phyloP scores from a whole-genome alignment of 2,113 vertebrate genomes.

The Urocolius indicus region DNA sequence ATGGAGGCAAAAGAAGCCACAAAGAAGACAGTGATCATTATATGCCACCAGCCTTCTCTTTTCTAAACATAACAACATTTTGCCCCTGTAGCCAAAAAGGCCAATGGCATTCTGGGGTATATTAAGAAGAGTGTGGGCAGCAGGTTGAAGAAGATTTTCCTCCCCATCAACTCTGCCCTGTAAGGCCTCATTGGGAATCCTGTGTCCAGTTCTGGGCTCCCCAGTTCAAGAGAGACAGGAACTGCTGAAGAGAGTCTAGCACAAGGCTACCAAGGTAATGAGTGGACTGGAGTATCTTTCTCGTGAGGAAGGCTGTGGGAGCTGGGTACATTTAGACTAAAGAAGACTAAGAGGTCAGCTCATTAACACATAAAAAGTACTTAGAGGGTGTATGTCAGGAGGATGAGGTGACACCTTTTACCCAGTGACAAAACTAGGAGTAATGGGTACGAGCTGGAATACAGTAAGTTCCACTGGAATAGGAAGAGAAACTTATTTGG shows the following conservation, averaged over 20 bases:
- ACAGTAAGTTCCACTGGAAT: not conserved
- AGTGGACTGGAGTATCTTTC: not conserved
- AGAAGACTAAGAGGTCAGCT: not conserved
- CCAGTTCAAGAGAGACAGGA: not conserved
- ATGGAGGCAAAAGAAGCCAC: not conserved
- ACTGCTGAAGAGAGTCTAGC: not conserved
- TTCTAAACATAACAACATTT: fast-evolving
- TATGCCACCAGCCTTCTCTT: fast-evolving
- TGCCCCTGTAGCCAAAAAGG: not conserved
- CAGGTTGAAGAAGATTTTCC: not conserved
- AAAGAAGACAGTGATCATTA: not conserved
- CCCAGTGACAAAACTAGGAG: not conserved
- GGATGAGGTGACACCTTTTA: not conserved
- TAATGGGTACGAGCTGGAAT: not conserved
- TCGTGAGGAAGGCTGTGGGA: not conserved
- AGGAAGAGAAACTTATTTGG: not conserved
- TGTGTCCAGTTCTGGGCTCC: not conserved
- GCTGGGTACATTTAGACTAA: not conserved
- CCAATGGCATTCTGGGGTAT: not conserved
- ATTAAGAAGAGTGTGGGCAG: not conserved
- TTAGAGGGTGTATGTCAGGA: not conserved
- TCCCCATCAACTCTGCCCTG: not conserved
- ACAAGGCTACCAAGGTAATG: not conserved
- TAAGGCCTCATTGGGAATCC: not conserved
- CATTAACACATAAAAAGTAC: not conserved